A percentile compares a stretch with the other conserved stretches of the same genome.
These are phyloP conservation scores for Phalacrocorax carbo DNA, from an alignment of 2,113 vertebrate genomes.

Conservation along the genomic window DNA sequence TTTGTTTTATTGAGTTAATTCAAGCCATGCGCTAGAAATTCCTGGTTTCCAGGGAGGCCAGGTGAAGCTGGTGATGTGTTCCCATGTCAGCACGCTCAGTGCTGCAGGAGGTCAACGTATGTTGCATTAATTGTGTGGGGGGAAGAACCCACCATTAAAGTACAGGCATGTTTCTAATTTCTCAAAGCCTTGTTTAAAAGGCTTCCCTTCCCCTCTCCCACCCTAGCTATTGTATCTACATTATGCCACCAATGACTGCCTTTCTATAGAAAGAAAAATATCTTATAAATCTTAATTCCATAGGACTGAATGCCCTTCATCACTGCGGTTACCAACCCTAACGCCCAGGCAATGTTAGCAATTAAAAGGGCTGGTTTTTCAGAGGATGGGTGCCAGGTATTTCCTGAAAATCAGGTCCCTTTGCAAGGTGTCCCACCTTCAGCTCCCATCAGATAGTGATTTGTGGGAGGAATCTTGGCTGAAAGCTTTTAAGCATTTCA, in stretches of 20 bases:
- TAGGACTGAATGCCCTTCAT: neutral
- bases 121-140: neutral
- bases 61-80: slow-evolving; percentile 34
- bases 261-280: neutral
- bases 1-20: slow-evolving; percentile 27
- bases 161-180: slow-evolving; percentile 15
- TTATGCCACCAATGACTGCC: neutral
- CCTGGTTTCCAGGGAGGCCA: neutral
- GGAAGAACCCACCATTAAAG: neutral
- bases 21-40: neutral
- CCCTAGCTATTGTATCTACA: slow-evolving; percentile 4
- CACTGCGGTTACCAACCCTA: neutral
- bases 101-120: neutral
- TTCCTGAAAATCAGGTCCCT: neutral
- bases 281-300: neutral
- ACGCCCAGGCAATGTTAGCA: rapidly evolving
- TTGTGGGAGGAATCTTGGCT: neutral
- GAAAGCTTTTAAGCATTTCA: neutral
- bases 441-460: neutral
- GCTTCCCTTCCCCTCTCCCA: neutral
- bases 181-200: neutral
- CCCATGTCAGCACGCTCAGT: neutral
- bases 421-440: neutral
- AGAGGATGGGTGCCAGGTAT: neutral
- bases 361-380: neutral